Evolutionary conservation across 1,140 invertebrate species (phyloP).

Genomic region (Bombus consobrinus): DNA sequence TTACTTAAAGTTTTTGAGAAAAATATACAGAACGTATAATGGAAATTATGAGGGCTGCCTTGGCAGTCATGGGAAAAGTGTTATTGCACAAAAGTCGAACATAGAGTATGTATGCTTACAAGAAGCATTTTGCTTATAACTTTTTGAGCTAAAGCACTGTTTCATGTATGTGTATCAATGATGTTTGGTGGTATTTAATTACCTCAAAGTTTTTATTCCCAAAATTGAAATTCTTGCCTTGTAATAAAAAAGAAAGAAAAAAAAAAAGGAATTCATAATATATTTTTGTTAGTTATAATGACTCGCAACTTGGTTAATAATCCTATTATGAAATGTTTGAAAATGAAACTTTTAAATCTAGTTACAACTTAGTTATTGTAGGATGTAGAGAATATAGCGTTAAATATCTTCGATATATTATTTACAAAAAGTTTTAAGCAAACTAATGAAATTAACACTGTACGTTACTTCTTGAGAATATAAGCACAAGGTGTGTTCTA

Average conservation of each 20-base stretch:
- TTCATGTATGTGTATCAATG: constrained; percentile 6
- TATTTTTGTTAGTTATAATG: constrained; percentile 45
- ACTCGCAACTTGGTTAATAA: constrained; percentile 41
- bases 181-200: constrained; percentile 54
- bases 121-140: constrained; percentile 48
- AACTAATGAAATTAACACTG: constrained; percentile 18
- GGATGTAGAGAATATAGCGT: neutral
- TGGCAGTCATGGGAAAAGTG: constrained; percentile 42
- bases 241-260: constrained; percentile 18
- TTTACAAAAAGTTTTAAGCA: constrained; percentile 51
- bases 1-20: constrained; percentile 54
- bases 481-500: constrained; percentile 49
- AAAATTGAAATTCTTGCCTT: constrained; percentile 33
- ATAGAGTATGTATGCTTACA: constrained; percentile 27
- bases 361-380: constrained; percentile 31
- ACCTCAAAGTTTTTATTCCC: constrained; percentile 39
- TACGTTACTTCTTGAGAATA: constrained; percentile 51
- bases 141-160: constrained; percentile 40
- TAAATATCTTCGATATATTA: constrained; percentile 10
- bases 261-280: constrained; percentile 41
- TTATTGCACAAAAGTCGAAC: constrained; percentile 60
- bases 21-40: constrained; percentile 48
- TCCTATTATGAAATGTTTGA: constrained; percentile 20
- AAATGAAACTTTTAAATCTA: constrained; percentile 38
- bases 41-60: constrained; percentile 40